Evolutionary conservation across 2,888 invertebrate species (phyloP).

Genomic region (Philonicus albiceps): DNA sequence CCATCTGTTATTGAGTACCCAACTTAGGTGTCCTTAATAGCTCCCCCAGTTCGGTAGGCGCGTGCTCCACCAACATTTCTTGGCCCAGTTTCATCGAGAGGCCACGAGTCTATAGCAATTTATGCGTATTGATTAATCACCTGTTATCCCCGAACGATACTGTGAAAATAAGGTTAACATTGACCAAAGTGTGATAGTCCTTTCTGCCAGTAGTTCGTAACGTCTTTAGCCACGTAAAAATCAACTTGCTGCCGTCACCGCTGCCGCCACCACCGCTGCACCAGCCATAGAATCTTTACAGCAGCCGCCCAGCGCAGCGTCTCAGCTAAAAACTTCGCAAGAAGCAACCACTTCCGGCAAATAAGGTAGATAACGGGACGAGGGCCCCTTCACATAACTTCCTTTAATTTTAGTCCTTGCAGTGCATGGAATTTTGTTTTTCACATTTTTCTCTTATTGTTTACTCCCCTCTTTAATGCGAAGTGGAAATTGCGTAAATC

Average conservation of each 20-base stretch:
- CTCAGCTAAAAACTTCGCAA: neutral
- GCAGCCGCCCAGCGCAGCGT: neutral
- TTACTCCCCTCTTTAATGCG: neutral
- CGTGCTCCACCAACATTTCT: neutral
- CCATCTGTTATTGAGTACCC: neutral
- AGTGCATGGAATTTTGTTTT: conserved; percentile 3
- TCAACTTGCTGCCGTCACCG: neutral
- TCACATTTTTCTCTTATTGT: neutral
- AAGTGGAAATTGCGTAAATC: conserved; percentile 16
- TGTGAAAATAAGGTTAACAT: conserved; percentile 47
- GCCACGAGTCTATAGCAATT: conserved; percentile 28
- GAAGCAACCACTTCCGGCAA: conserved; percentile 11
- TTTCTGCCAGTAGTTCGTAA: conserved; percentile 4
- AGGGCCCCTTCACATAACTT: neutral
- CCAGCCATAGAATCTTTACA: neutral
- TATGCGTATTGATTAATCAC: conserved; percentile 47
- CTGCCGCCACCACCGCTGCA: neutral
- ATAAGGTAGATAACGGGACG: conserved; percentile 32
- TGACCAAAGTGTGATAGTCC: conserved; percentile 42
- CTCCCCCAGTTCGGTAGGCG: neutral
- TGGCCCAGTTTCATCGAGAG: neutral
- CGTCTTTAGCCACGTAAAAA: neutral
- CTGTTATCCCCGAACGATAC: conserved; percentile 42
- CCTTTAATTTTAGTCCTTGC: conserved; percentile 8
- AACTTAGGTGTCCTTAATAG: neutral